These are phyloP conservation scores for Micromys minutus DNA, from an alignment of 2,113 vertebrate species.

Conservation along the genomic window DNA sequence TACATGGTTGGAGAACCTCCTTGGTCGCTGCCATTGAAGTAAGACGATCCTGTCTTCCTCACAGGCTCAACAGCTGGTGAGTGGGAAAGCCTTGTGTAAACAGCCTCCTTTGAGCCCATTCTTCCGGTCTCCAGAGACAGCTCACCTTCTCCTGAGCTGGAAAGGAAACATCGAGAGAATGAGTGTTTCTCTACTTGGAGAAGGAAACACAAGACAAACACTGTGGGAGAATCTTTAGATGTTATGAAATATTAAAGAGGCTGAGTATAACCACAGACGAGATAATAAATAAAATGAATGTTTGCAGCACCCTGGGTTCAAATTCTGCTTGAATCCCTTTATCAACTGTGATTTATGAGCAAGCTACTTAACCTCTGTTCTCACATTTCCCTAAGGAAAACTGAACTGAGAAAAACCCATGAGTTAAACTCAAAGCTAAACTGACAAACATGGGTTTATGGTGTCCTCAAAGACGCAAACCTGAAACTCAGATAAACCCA, in stretches of 20 bases:
- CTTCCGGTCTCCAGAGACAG: conserved; percentile 56
- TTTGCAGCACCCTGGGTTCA: conserved; percentile 15
- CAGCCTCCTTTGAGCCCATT: conserved; percentile 63
- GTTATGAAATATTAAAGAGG: conserved; percentile 38
- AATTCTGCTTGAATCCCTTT: neutral
- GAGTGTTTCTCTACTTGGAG: conserved; percentile 55
- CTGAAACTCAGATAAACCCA: neutral
- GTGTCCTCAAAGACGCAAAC: neutral
- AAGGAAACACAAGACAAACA: conserved; percentile 31
- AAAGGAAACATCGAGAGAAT: conserved; percentile 76
- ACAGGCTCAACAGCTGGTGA: conserved; percentile 71
- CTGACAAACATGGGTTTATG: neutral
- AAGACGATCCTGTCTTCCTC: conserved; percentile 62
- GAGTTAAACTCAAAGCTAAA: conserved; percentile 41
- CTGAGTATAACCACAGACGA: neutral
- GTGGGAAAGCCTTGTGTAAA: conserved; percentile 51
- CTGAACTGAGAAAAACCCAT: neutral
- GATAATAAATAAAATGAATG: neutral
- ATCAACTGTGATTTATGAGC: neutral
- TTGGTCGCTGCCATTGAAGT: conserved; percentile 26
- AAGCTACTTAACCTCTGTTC: neutral
- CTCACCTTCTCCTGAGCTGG: conserved; percentile 78
- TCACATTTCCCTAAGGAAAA: neutral
- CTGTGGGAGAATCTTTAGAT: conserved; percentile 25
- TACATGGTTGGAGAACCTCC: conserved; percentile 17